phyloP scores from a whole-genome alignment of 2,113 vertebrate genomes.

The Phyllostomus hastatus region DNA sequence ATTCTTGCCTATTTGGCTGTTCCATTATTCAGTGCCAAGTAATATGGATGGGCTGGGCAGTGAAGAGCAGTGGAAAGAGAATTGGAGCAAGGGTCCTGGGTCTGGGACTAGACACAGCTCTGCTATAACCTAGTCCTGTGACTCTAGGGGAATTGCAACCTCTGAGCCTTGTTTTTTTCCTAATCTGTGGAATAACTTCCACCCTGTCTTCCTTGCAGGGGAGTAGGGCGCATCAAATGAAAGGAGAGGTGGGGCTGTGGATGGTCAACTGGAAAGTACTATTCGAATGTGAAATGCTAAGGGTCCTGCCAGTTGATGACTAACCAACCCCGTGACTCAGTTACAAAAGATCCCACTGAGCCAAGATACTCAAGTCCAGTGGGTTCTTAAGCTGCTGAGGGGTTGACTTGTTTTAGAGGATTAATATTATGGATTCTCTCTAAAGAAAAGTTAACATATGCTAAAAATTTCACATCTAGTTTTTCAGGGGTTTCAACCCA shows the following conservation, averaged over 20 bases:
- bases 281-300: neutral
- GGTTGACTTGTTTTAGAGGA: neutral
- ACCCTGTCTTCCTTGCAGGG: neutral
- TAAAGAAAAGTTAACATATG: neutral
- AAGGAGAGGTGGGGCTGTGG: neutral
- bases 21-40: neutral
- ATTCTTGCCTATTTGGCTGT: neutral
- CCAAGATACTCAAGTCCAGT: neutral
- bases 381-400: neutral
- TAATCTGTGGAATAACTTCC: neutral
- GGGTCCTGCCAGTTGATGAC: neutral
- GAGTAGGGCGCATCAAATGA: neutral
- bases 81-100: neutral
- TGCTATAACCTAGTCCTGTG: neutral
- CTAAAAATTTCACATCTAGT: neutral
- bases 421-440: neutral
- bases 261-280: neutral
- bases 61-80: neutral
- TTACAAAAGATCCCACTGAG: neutral
- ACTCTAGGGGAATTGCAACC: neutral
- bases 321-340: neutral
- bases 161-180: neutral
- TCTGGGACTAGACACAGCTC: neutral
- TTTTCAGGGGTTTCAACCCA: neutral
- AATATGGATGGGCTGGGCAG: neutral